Percentiles rank a stretch among this genome's conserved stretches.
Conservation (phyloP, 2,888 invertebrate genomes). For the Callosobruchus maculatus region DNA sequence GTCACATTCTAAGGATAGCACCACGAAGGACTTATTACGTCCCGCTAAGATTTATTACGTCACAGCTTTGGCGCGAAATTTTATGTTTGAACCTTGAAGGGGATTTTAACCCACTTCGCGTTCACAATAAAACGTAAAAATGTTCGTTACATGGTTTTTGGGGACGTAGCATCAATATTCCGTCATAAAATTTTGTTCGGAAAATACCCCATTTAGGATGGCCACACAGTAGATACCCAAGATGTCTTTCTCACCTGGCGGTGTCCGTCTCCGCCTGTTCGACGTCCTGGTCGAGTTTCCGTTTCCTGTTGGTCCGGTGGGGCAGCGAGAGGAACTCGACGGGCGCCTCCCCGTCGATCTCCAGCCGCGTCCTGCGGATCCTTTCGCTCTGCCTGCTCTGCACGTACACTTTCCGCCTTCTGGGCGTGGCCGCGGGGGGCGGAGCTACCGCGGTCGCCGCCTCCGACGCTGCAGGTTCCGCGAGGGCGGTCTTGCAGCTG, state of each 20-base stretch:
- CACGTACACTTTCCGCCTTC: conserved; percentile 29
- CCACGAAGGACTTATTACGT: too few relatives aligned
- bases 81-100: too few relatives aligned
- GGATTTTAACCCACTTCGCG: too few relatives aligned
- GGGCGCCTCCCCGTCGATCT: conserved; percentile 39
- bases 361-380: conserved; percentile 38
- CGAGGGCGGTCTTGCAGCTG: conserved; percentile 24
- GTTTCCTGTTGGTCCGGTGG: conserved; percentile 26
- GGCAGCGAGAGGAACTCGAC: conserved; percentile 30
- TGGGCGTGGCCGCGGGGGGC: neutral
- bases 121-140: too few relatives aligned
- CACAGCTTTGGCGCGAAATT: too few relatives aligned
- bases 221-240: too few relatives aligned
- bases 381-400: conserved; percentile 45
- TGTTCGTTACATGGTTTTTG: too few relatives aligned
- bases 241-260: neutral
- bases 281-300: conserved; percentile 25
- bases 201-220: too few relatives aligned
- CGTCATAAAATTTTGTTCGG: too few relatives aligned
- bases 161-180: too few relatives aligned
- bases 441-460: conserved; percentile 12
- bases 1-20: too few relatives aligned
- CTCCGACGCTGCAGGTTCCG: neutral
- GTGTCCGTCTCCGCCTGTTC: neutral
- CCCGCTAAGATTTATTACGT: too few relatives aligned